These are phyloP conservation scores for Beroe forskalii DNA, from an alignment of 37 sponge, comb jelly and placozoan species.

Conservation along the genomic window DNA sequence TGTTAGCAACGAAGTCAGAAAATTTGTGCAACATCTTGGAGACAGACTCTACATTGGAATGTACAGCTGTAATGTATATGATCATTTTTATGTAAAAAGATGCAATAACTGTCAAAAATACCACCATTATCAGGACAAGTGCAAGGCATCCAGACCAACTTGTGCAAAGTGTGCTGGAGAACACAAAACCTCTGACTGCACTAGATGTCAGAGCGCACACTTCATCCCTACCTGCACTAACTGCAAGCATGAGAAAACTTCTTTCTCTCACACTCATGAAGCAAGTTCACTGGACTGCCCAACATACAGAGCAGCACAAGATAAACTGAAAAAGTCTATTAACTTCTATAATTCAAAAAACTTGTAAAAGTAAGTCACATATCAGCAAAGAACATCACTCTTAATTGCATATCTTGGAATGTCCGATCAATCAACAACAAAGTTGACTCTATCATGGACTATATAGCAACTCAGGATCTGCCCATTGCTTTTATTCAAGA, in stretches of 20 bases:
- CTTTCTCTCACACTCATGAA: not conserved
- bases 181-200: not conserved
- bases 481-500: not conserved
- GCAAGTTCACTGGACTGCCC: not conserved
- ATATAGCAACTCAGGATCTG: not conserved
- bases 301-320: not conserved
- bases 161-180: not conserved
- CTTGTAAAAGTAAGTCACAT: not conserved
- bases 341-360: conserved; percentile 7
- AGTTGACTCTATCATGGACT: not conserved
- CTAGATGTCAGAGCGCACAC: not conserved
- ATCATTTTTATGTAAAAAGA: conserved; percentile 4
- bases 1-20: conserved; percentile 1
- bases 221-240: not conserved
- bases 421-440: conserved; percentile 1
- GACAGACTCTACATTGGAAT: not conserved
- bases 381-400: not conserved
- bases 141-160: not conserved
- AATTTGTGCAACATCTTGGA: not conserved
- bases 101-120: conserved; percentile 15
- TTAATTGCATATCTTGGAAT: not conserved
- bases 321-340: not conserved
- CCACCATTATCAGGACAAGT: not conserved
- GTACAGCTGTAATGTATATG: conserved; percentile 8
- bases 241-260: not conserved